Evolutionary conservation across 64 coral and sea anemone species (phyloP), one percentile per base, ranked within the genome.

Genomic region (Montipora foliosa): DNA sequence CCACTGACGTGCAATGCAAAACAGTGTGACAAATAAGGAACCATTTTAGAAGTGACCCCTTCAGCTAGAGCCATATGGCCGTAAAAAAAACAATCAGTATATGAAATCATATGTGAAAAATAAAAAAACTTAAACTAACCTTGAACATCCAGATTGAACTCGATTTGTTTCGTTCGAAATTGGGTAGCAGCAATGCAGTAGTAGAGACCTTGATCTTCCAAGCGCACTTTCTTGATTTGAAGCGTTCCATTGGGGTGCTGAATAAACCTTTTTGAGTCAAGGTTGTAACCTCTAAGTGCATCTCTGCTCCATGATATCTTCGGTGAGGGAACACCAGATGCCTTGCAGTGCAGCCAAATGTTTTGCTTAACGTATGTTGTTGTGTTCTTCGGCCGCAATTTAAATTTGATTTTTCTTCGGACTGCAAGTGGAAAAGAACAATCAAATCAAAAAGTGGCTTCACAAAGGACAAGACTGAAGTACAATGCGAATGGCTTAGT

Each of bases 261-360:
- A 11, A 25, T 72, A 47, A 94, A 94, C 15, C 89, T 71, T 8
- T 89, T 8, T 14, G 68, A 83, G 47, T 94, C 83, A 1, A 95
- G 89, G 11, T 92, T 89, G 66, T 94, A 79, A 15, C 92, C 89
- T 14, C 67, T 80, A 8, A 1, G 9, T 12, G 6, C 16, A 15
- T 92, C 80, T 57, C 12, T 89, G 10, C 80, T 74, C 95, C 95
- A 99, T 21, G 78, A 77, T 12, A 99, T 96, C 55, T 91, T 96
- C 0, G 98, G 98, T 67, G 87, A 89, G 12, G 95, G 98, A 16
- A 61, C 51, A 3, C 95, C 98, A 11, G 98, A 87, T 14, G 92
- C 94, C 53, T 95, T 99, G 49, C 98, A 99, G 20, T 99, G 92
- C 0, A 99, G 17, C 92, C 95, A 92, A 3, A 94, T 9, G 5